These are phyloP conservation scores for Pandemis cinnamomeana DNA, from an alignment of 2,888 invertebrate genomes.

Conservation along the genomic window DNA sequence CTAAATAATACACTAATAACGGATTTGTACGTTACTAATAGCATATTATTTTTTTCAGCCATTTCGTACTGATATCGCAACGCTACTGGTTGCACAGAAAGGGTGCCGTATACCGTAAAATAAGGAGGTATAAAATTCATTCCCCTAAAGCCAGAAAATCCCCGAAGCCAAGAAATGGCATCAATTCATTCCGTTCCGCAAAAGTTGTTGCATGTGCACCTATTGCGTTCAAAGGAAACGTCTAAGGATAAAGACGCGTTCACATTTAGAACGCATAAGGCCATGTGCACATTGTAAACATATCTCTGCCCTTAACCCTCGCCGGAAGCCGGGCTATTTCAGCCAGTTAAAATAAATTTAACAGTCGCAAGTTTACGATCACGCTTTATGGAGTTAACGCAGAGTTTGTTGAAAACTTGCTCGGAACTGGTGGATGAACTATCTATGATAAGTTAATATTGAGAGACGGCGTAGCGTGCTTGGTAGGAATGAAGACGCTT, in stretches of 20 bases:
- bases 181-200: not conserved
- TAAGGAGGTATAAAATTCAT: no score
- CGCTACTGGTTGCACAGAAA: no score
- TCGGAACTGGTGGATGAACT: constrained; percentile 6
- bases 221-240: constrained; percentile 3
- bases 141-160: no score
- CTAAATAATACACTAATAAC: no score
- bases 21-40: no score
- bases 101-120: no score
- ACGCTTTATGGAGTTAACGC: constrained; percentile 30
- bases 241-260: constrained; percentile 17
- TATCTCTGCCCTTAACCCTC: constrained; percentile 48
- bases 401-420: constrained; percentile 18
- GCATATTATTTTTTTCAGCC: no score
- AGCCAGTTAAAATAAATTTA: constrained; percentile 73
- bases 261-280: constrained; percentile 36
- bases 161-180: not conserved
- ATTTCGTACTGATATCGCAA: no score
- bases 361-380: constrained; percentile 43
- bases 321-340: constrained; percentile 67
- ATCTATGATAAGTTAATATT: not conserved
- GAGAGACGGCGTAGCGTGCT: not conserved
- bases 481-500: not conserved
- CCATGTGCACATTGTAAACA: constrained; percentile 39
- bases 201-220: not conserved